Evolutionary conservation across 2,113 vertebrate species (phyloP).

Genomic region (Empidonax traillii): DNA sequence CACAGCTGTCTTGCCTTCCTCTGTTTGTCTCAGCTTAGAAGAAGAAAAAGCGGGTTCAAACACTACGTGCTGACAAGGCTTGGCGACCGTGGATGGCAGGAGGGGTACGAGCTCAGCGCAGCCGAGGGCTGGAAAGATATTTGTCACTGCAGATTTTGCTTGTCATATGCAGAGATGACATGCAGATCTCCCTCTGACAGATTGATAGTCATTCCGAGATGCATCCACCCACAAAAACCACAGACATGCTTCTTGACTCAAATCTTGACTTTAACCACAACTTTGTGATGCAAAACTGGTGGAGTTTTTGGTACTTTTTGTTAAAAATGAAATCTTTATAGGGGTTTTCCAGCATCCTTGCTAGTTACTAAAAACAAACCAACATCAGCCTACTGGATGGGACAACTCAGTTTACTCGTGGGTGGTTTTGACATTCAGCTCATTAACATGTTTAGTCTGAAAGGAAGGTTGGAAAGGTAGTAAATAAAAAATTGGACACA

Average conservation of each 20-base stretch:
- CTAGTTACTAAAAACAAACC: constrained; percentile 69
- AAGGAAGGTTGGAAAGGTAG: constrained; percentile 31
- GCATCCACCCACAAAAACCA: constrained; percentile 81
- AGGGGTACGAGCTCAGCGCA: not conserved
- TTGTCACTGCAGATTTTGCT: constrained; percentile 58
- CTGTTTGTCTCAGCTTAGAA: not conserved
- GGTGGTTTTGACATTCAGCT: constrained; percentile 47
- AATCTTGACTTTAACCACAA: constrained; percentile 73
- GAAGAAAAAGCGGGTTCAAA: not conserved
- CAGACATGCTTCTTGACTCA: constrained; percentile 77
- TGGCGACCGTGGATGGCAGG: not conserved
- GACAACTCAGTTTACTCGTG: constrained; percentile 31
- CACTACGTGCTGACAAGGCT: not conserved
- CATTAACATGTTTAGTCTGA: constrained; percentile 55
- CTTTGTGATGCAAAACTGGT: constrained; percentile 83
- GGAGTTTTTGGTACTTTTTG: constrained; percentile 86
- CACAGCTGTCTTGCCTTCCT: constrained; percentile 12
- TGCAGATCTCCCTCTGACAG: constrained; percentile 55
- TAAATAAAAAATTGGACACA: not conserved
- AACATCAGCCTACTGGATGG: constrained; percentile 36
- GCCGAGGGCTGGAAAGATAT: constrained; percentile 25
- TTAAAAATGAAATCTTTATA: constrained; percentile 75
- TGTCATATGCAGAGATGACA: constrained; percentile 32
- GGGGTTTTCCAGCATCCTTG: constrained; percentile 79
- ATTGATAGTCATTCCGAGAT: constrained; percentile 62